phyloP scores from a whole-genome alignment of 2,797 vertebrate genomes.

The Myotis findleyi region DNA sequence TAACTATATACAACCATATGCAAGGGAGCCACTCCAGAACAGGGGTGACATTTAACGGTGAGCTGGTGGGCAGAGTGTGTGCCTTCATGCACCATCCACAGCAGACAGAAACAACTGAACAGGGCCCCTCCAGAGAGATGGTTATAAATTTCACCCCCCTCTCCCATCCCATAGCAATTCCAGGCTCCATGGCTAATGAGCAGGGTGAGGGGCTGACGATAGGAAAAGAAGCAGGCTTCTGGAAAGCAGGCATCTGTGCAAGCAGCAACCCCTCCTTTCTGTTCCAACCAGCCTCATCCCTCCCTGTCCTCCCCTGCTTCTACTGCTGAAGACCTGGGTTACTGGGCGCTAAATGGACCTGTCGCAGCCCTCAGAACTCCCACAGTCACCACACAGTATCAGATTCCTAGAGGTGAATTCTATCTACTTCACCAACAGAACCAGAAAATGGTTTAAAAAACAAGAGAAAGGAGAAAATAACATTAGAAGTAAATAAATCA shows the following conservation, averaged over 20 bases:
- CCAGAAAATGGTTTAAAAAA: conserved; percentile 53
- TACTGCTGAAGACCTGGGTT: neutral
- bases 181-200: neutral
- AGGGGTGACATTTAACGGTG: neutral
- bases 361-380: neutral
- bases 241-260: neutral
- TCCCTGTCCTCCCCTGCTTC: neutral
- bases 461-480: conserved; percentile 48
- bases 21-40: neutral
- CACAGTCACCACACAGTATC: neutral
- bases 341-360: neutral
- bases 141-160: neutral
- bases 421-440: conserved; percentile 35
- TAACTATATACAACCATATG: neutral
- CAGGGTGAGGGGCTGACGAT: neutral
- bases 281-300: neutral
- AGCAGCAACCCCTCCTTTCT: neutral
- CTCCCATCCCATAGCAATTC: neutral
- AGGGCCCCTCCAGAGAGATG: neutral
- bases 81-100: neutral
- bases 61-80: neutral
- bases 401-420: conserved; percentile 13
- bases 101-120: neutral
- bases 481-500: conserved; percentile 70
- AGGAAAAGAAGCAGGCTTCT: neutral